These are phyloP conservation scores for Enhydra lutris DNA, from an alignment of 2,113 vertebrate species.

Conservation along the genomic window DNA sequence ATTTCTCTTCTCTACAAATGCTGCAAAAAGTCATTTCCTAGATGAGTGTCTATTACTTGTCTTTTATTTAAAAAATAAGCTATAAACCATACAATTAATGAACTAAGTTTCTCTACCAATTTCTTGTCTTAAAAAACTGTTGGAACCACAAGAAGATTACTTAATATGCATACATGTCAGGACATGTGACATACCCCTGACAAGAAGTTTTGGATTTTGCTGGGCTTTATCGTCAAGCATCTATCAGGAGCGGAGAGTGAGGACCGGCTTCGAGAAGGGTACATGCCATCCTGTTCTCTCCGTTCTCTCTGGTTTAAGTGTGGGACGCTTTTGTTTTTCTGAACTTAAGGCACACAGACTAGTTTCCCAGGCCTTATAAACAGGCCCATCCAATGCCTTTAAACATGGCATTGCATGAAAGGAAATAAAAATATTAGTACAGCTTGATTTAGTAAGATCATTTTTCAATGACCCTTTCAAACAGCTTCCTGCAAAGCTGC, in stretches of 20 bases:
- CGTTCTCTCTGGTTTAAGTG: neutral
- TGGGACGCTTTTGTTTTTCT: neutral
- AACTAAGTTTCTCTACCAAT: neutral
- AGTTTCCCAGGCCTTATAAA: conserved; percentile 52
- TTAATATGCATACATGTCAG: neutral
- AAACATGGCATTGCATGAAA: conserved; percentile 33
- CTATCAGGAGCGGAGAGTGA: neutral
- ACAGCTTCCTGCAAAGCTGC: conserved; percentile 54
- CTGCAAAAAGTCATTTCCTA: neutral
- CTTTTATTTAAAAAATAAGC: neutral
- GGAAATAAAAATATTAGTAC: conserved; percentile 68
- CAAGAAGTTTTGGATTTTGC: neutral
- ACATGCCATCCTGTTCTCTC: neutral
- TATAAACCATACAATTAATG: neutral
- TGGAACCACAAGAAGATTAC: neutral
- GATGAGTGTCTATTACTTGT: neutral
- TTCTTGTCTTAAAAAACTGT: neutral
- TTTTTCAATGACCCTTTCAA: conserved; percentile 64
- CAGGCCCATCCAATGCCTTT: neutral
- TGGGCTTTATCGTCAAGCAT: neutral
- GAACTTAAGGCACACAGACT: neutral
- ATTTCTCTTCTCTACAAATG: neutral
- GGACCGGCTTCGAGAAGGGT: neutral
- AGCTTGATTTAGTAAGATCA: conserved; percentile 69
- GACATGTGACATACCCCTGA: neutral